These are phyloP conservation scores for Balearica regulorum DNA, from an alignment of 2,797 vertebrate genomes.

Conservation along the genomic window DNA sequence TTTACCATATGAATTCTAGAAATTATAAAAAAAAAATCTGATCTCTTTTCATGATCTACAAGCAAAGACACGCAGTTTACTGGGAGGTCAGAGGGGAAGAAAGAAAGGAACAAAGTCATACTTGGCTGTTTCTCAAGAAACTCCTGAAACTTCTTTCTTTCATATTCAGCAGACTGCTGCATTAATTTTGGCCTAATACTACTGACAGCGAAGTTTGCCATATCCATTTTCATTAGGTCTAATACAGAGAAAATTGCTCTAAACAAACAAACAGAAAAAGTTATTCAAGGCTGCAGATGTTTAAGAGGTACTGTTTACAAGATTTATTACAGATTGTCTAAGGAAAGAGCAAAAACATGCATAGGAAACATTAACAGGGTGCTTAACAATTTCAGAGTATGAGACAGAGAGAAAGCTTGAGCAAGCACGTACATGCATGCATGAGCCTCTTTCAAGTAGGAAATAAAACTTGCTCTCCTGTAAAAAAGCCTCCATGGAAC, in stretches of 20 bases:
- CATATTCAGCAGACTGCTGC: constrained; percentile 95
- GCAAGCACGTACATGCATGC: not conserved
- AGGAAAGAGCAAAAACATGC: constrained; percentile 1
- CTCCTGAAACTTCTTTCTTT: constrained; percentile 94
- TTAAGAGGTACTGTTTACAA: not conserved
- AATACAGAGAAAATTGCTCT: constrained; percentile 92
- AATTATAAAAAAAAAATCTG: not conserved
- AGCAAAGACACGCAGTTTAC: constrained; percentile 8
- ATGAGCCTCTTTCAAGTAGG: not conserved
- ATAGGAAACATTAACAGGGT: not conserved
- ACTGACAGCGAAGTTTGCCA: constrained; percentile 94
- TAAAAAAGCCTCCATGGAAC: not conserved
- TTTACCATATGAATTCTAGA: not conserved
- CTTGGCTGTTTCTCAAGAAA: constrained; percentile 94
- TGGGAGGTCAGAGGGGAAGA: constrained; percentile 33
- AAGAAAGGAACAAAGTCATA: constrained; percentile 73
- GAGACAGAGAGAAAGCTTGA: not conserved
- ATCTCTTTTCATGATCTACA: constrained; percentile 2
- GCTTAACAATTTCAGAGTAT: not conserved
- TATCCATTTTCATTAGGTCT: constrained; percentile 97
- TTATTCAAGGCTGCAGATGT: constrained; percentile 15
- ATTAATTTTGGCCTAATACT: constrained; percentile 93
- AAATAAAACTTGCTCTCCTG: not conserved
- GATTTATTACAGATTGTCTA: not conserved
- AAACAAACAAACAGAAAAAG: constrained; percentile 51